Evolutionary conservation across 2,113 vertebrate genomes (phyloP), one percentile per base, ranked within the genome.

Genomic region (Chaetodon trifascialis): DNA sequence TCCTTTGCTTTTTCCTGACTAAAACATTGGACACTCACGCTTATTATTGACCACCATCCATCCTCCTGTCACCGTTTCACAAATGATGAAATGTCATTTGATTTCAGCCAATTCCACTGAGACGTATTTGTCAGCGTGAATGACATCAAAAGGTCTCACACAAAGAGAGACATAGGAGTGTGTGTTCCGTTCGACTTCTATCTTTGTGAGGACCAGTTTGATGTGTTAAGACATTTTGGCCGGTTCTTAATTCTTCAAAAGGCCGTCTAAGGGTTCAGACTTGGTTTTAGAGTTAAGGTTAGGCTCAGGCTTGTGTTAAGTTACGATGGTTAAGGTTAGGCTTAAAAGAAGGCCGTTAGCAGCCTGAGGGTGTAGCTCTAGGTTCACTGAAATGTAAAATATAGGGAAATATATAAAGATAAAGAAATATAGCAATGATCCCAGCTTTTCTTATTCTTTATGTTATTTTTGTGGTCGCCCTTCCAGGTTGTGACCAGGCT

Each of bases 1-100:
- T 4, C 19, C 11, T 62, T 63, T 80, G 30, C 51, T 73, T 52
- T 52, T 40, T 75, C 60, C 54, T 19, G 58, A 79, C 78, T 65
- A 54, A 73, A 77, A 65, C 42, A 46, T 47, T 10, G 36, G 67
- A 82, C 36, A 55, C 68, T 51, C n/a, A 44, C 36, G 47, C 70
- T 82, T 51, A 66, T 88, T 75, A 88, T 25, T 84, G 79, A 87
- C 82, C 74, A 71, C 75, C 70, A 68, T 79, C 55, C 64, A 79
- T 67, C 34, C 4, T 4, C 0, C 52, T 84, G 62, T 40, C 65
- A 82, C 71, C 8, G 38, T 73, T 89, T 44, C 67, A 81, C 71
- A 70, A 64, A 80, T 77, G 82, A 84, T 71, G 76, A 87, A 74
- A 83, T 78, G 15, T 62, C 17, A 49, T 74, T 72, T 83, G 19